Base-by-base conservation (phyloP, 1,140 invertebrate genomes). In the Pollicipes pollicipes region DNA sequence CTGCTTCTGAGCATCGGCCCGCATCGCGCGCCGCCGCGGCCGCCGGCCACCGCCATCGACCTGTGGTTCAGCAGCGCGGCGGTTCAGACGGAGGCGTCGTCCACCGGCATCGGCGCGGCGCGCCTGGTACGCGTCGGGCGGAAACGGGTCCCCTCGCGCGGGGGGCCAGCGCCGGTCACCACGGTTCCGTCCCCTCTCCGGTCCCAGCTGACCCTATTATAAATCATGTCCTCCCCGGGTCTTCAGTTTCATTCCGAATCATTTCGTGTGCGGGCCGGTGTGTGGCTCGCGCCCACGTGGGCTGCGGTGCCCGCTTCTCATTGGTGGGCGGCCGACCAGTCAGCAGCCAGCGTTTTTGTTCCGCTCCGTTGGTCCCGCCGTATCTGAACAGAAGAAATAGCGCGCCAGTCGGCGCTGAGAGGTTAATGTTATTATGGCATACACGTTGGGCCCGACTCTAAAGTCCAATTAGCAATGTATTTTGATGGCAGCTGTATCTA, bases 381-480 rank as follows among this genome's bases (percentile, higher is more conserved):
- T 10, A 10, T 21, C 13, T 10, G 13, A 10, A 21, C 13, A 58
- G 24, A 58, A 58, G 45, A 58, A 58, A 58, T 58, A 58, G 45
- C 21, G 45, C 45, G 8, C 45, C 13, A 21, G 13, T 10, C 6
- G 45, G 45, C 45, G 45, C 45, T 58, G 45, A 58, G 45, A 58
- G 45, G 45, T 58, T 58, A 58, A 58, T 58, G 45, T 58, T 58
- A 58, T 58, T 58, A 58, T 58, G 45, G 45, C 45, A 58, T 58
- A 58, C 45, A 58, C 45, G 45, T 58, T 58, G 45, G 45, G 21
- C 13, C 45, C 45, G 45, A 58, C 64, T 66, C 3, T 29, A 66
- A 27, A 66, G 27, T 66, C 64, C 64, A 66, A 66, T 66, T 66
- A 66, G 64, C 64, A 66, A 66, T 29, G 64, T 66, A 66, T 66